Base-by-base conservation (phyloP, 2,888 invertebrate species). In the Pollenia griseotomentosa region DNA sequence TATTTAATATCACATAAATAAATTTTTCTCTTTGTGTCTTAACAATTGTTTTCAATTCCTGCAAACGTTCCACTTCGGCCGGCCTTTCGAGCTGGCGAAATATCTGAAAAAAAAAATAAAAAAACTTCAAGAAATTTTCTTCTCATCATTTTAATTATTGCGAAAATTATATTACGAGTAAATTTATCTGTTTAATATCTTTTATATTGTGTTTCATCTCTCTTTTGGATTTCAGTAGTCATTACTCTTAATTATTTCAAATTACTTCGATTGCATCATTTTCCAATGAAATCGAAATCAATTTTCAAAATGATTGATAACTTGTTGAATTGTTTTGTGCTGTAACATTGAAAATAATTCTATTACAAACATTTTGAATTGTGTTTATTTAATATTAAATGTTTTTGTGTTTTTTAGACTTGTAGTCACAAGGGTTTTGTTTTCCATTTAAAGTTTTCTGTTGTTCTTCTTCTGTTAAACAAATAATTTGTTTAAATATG, bases 51-150 rank as follows among this genome's bases (percentile, higher is more conserved):
- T 95, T 94, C 79, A 96, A 94, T 90, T 94, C 95, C 85, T 94
- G 94, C 89, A 97, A 94, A 89, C 96, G 95, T 11, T 95, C 95
- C 90, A 96, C 93, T 94, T 97, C 97, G 0, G 96, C 96, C 3
- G 97, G 97, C 90, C 96, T 95, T 93, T 97, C 97, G 85, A 97
- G 94, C 68, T 96, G 95, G 61, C 96, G 95, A 91, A 97, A 97
- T 82, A 97, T 95, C 97, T 97, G 88, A 33, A 88, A 88, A 42
- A 63, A 61, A 51, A 44, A 42, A 42, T 11, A 70, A 40, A 73
- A 63, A 65, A 73, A 70, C 48, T 19, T 8, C 1, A 55, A 59
- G 40, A 53, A 65, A 44, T 16, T 10, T 42, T 42, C 4, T 33
- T 33, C 33, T 33, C 33, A 33, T 33, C 14, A 42, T 51, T 42